These are phyloP conservation scores for Malurus alboscapulatus DNA, from an alignment of 2,113 vertebrate genomes.

Conservation along the genomic window DNA sequence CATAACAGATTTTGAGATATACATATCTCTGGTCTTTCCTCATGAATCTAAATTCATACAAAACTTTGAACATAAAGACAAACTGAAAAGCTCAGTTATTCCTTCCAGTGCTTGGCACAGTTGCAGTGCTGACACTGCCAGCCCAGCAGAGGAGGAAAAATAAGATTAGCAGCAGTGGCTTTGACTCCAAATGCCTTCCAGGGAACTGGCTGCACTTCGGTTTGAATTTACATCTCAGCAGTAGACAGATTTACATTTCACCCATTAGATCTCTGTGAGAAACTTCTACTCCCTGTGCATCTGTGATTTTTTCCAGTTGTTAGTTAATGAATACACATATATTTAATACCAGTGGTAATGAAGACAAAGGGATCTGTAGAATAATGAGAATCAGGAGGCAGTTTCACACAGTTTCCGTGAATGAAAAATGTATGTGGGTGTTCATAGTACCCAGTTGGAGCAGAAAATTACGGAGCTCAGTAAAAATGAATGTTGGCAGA, in stretches of 20 bases:
- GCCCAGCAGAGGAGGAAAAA: neutral
- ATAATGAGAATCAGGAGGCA: neutral
- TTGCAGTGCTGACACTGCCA: neutral
- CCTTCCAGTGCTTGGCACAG: neutral
- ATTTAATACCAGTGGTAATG: neutral
- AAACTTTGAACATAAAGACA: neutral
- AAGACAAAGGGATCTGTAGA: neutral
- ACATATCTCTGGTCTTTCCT: neutral
- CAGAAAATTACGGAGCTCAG: neutral
- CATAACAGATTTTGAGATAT: neutral
- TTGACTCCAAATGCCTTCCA: slow-evolving; percentile 25
- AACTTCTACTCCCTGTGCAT: neutral
- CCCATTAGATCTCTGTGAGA: slow-evolving; percentile 41
- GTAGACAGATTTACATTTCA: slow-evolving; percentile 35
- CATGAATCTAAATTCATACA: neutral
- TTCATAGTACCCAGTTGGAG: neutral
- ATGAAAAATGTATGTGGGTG: neutral
- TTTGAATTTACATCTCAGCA: slow-evolving; percentile 41
- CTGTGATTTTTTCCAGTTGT: slow-evolving; percentile 6
- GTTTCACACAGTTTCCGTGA: neutral
- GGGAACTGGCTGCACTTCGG: neutral
- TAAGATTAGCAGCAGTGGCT: neutral
- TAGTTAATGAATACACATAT: neutral
- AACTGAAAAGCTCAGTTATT: neutral
- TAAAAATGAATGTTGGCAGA: neutral